Base-by-base conservation (phyloP, 2,113 vertebrate species). In the Scomber japonicus region DNA sequence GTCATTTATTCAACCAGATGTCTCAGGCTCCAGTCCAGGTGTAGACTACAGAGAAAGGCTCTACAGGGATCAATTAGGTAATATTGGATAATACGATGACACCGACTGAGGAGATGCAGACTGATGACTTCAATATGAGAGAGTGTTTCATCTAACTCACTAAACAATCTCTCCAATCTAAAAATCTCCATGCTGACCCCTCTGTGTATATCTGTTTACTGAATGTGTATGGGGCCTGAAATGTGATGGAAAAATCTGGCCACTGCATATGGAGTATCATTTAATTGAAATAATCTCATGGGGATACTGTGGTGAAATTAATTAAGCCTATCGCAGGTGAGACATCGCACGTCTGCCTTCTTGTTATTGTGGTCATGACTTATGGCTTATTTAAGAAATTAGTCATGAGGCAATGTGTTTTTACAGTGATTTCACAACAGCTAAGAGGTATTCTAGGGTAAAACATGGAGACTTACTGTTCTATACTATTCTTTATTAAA, bases 1-100 rank as follows among this genome's bases (percentile, higher is more conserved):
- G 73, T 50, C n/a, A 74, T 67, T 63, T 16, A 16, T 70, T 84
- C 45, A 57, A 63, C 54, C 71, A 80, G 70, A 82, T 71, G 53
- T 81, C 15, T 69, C 62, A 46, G 49, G 44, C 57, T 63, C 44
- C 17, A 17, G 44, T 56, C 44, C 82, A 78, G 65, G 65, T 72
- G 68, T 66, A 11, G 44, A 21, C 24, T 0, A 24, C 3, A 44
- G 24, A 31, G 16, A 72, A 16, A 4, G 8, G 17, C 27, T 60
- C 21, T 1, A 6, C 15, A 46, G 21, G 15, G 44, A 71, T 62
- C 48, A 46, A 50, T 17, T 44, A 66, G 35, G 56, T 48, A 55
- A 61, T 54, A 30, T 50, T 27, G 44, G 55, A 45, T 53, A n/a
- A 48, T 7, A 50, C 3, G 8, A 46, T 24, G 71, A 35, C 44